Evolutionary conservation across 2,888 invertebrate species (phyloP), one percentile per base, ranked within the genome.

Genomic region (Chydorus sphaericus): DNA sequence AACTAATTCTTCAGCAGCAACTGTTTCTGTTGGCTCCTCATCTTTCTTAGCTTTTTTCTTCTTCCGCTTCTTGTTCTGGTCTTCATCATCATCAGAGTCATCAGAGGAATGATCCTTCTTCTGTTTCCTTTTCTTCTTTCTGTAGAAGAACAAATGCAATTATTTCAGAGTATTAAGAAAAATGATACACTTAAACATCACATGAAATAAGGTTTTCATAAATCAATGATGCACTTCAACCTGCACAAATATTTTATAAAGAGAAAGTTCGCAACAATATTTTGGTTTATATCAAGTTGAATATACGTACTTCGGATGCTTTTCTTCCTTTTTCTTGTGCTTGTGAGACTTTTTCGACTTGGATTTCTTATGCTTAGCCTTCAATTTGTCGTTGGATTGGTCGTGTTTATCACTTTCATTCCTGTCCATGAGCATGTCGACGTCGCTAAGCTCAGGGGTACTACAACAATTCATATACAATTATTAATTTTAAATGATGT

Each of bases 121-220:
- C 65, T 76, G 79, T 66, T 81, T 82, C 63, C 79, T 80, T 52
- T 62, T 62, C 18, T 70, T 64, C 48, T 67, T 70, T 59, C 72
- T 72, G 57, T 71, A 71, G 31, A 48, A 20, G 56, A 11, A 60
- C 52, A 52, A 56, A 18, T 44, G n/a, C n/a, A 48, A 20, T n/a
- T 14, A n/a, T n/a, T n/a, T n/a, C n/a, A n/a, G n/a, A n/a, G n/a
- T n/a, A n/a, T n/a, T n/a, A n/a, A n/a, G n/a, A n/a, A n/a, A n/a
- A n/a, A n/a, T n/a, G n/a, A n/a, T n/a, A n/a, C n/a, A n/a, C n/a
- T n/a, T n/a, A n/a, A n/a, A n/a, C n/a, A n/a, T n/a, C n/a, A n/a
- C n/a, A n/a, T n/a, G n/a, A n/a, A n/a, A n/a, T n/a, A n/a, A n/a
- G n/a, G n/a, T n/a, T n/a, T n/a, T n/a, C n/a, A n/a, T n/a, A n/a